Percentiles rank a stretch among this genome's conserved stretches.
Evolutionary conservation across 2,888 invertebrate species (phyloP).

Genomic region (Xanthia icteritia): DNA sequence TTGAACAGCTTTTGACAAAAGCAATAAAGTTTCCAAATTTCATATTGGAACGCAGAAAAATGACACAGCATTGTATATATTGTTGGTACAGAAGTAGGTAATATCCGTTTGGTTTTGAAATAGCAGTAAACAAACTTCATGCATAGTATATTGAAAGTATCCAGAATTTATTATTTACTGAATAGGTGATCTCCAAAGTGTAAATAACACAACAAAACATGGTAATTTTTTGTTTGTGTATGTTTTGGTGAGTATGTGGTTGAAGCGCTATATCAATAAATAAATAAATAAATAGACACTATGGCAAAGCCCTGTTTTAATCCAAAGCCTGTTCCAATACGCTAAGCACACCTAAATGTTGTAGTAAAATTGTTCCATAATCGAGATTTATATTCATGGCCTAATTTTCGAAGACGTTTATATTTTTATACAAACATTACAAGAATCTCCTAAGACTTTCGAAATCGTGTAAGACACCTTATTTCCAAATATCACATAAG

Average conservation of each 20-base stretch:
- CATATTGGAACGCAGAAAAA: constrained; percentile 12
- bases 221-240: no score
- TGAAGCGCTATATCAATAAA: no score
- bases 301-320: neutral
- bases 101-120: constrained; percentile 1
- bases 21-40: constrained; percentile 31
- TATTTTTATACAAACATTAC: neutral
- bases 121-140: neutral
- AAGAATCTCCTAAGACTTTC: neutral
- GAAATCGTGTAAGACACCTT: neutral
- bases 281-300: no score
- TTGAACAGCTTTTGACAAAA: constrained; percentile 26
- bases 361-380: neutral
- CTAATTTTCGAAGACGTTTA: neutral
- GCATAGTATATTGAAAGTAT: neutral
- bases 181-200: neutral
- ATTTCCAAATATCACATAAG: neutral
- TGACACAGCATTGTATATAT: neutral
- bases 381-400: neutral
- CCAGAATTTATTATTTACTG: neutral
- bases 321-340: neutral
- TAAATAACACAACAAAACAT: neutral
- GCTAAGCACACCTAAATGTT: neutral
- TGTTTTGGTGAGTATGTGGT: no score
- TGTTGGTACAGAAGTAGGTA: constrained; percentile 10